Conservation (phyloP, 2,797 vertebrate species). For the Perodicticus potto region DNA sequence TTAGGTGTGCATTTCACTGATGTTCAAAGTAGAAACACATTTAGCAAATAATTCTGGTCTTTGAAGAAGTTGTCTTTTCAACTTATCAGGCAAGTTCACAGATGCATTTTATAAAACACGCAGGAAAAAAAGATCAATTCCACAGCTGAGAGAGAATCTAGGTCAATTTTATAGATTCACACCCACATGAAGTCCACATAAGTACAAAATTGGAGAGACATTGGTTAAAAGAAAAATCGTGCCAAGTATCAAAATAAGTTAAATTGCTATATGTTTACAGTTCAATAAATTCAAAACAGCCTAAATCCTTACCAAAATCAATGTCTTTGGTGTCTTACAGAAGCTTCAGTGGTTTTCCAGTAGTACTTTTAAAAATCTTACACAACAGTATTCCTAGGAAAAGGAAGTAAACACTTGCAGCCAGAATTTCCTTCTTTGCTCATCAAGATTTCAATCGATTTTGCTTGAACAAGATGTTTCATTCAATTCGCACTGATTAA, state of each 20-base stretch:
- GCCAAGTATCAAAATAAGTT: slow-evolving; percentile 51
- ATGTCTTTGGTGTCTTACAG: background rate
- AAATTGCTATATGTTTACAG: slow-evolving; percentile 41
- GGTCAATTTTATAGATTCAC: slow-evolving; percentile 80
- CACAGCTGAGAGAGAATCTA: slow-evolving; percentile 61
- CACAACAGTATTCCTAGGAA: background rate
- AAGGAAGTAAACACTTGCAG: background rate
- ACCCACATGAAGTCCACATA: slow-evolving; percentile 37
- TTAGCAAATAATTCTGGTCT: slow-evolving; percentile 49
- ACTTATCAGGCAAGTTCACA: slow-evolving; percentile 46
- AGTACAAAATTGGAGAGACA: slow-evolving; percentile 32
- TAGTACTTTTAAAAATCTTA: background rate
- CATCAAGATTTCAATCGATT: slow-evolving; percentile 51
- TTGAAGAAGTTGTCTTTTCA: slow-evolving; percentile 62
- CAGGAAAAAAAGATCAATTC: slow-evolving; percentile 59
- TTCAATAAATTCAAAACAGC: slow-evolving; percentile 48
- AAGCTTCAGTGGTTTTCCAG: background rate
- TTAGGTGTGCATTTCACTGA: background rate
- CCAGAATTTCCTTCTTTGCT: slow-evolving; percentile 27
- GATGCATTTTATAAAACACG: slow-evolving; percentile 19
- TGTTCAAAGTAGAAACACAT: slow-evolving; percentile 55
- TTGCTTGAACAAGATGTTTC: slow-evolving; percentile 47
- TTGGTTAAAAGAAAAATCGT: slow-evolving; percentile 62
- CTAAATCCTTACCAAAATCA: slow-evolving; percentile 38
- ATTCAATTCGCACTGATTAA: slow-evolving; percentile 61